A percentile compares a stretch with the other conserved stretches of the same genome.
phyloP scores from a whole-genome alignment of 2,888 invertebrate genomes.

The Buathra laborator region DNA sequence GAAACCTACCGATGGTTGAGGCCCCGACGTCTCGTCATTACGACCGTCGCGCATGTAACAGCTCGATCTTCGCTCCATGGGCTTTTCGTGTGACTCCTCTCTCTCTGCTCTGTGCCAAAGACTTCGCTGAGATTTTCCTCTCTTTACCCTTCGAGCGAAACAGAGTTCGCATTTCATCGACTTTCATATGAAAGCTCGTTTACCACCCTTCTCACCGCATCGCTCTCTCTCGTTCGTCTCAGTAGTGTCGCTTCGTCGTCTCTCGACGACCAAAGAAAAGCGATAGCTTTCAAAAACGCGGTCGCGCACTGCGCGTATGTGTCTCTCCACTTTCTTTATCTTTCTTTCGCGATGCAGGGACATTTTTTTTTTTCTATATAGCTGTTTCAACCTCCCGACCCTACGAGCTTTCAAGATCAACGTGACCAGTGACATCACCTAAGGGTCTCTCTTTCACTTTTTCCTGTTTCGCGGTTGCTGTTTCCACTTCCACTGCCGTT shows the following conservation, averaged over 20 bases:
- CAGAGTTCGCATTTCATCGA: slow-evolving; percentile 49
- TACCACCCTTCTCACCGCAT: neutral
- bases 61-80: slow-evolving; percentile 50
- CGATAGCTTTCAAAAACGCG: slow-evolving; percentile 72
- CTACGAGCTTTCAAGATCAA: slow-evolving; percentile 75
- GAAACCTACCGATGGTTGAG: neutral
- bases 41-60: slow-evolving; percentile 35
- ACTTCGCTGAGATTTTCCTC: slow-evolving; percentile 41
- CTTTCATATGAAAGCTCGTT: slow-evolving; percentile 50
- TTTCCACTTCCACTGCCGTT: slow-evolving; percentile 15
- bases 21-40: slow-evolving; percentile 54
- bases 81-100: slow-evolving; percentile 24
- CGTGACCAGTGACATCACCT: slow-evolving; percentile 74
- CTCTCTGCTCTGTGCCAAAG: neutral
- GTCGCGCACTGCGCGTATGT: slow-evolving; percentile 48
- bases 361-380: slow-evolving; percentile 27
- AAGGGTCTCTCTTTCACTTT: slow-evolving; percentile 47
- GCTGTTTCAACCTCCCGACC: neutral
- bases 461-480: neutral
- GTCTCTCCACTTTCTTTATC: slow-evolving; percentile 62
- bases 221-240: neutral
- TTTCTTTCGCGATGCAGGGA: slow-evolving; percentile 26
- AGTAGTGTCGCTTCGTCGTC: slow-evolving; percentile 10
- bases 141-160: slow-evolving; percentile 38
- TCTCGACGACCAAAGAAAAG: slow-evolving; percentile 61